phyloP scores from a whole-genome alignment of 2,888 invertebrate species.

The Sinohyriopsis cumingii region DNA sequence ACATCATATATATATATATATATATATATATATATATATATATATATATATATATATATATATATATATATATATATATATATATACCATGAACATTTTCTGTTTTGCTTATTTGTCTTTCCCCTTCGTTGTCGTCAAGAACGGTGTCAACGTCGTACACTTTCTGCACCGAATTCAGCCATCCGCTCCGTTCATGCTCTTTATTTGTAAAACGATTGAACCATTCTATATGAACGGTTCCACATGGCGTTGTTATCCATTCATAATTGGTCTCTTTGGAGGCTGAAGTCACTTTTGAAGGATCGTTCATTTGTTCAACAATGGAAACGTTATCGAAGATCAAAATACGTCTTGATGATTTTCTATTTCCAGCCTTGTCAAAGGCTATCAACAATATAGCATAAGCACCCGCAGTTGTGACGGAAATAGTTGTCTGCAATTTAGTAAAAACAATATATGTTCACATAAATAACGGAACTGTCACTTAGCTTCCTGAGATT shows the following conservation, averaged over 20 bases:
- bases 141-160: constrained; percentile 6
- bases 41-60: no score
- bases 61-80: no score
- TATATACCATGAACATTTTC: background rate
- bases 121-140: constrained; percentile 24
- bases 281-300: constrained; percentile 11
- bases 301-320: constrained; percentile 10
- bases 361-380: constrained; percentile 36
- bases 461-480: no score
- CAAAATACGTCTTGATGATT: constrained; percentile 25
- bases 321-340: constrained; percentile 33
- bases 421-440: no score
- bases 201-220: constrained; percentile 27
- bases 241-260: constrained; percentile 28
- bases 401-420: no score
- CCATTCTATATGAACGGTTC: constrained; percentile 21
- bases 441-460: no score
- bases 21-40: no score
- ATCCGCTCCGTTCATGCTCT: constrained; percentile 17
- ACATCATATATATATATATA: background rate
- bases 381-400: constrained; percentile 7
- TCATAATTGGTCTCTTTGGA: constrained; percentile 9
- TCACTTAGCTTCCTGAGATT: no score
- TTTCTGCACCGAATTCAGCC: constrained; percentile 25
- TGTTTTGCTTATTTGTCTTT: constrained; percentile 11